A percentile compares a stretch with the other conserved stretches of the same genome.
These are phyloP conservation scores for Andrena dorsata DNA, from an alignment of 2,888 invertebrate species.

Conservation along the genomic window DNA sequence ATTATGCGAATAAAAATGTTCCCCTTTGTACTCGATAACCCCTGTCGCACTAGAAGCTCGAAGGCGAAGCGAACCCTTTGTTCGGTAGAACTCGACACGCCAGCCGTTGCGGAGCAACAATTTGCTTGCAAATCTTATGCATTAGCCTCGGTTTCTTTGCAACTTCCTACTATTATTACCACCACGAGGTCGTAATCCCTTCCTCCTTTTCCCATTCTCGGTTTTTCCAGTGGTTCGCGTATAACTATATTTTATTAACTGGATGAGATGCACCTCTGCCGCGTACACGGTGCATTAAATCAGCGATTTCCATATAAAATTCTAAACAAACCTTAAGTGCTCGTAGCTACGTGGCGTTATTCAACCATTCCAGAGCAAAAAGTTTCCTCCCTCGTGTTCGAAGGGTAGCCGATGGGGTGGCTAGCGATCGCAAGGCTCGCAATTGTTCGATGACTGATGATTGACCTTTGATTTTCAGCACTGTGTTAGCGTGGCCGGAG, in stretches of 20 bases:
- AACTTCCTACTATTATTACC: constrained; percentile 21
- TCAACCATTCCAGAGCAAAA: too few species aligned
- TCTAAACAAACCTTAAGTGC: not conserved
- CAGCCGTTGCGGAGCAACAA: constrained; percentile 13
- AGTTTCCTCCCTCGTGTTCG: too few species aligned
- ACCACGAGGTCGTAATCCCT: constrained; percentile 29
- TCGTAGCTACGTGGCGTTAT: too few species aligned
- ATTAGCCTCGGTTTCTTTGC: constrained; percentile 34
- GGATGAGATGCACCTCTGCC: not conserved
- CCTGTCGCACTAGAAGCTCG: not conserved
- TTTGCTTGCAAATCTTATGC: constrained; percentile 57
- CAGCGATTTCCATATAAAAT: not conserved
- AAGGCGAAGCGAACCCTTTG: not conserved
- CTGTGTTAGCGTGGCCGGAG: constrained; percentile 85
- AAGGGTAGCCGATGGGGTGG: too few species aligned
- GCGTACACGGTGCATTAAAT: not conserved
- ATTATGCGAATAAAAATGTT: not conserved
- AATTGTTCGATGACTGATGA: not conserved
- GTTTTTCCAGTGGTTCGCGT: constrained; percentile 2
- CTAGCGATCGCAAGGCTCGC: too few species aligned
- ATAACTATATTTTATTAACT: constrained; percentile 8
- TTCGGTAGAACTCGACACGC: constrained; percentile 29
- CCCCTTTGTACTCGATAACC: constrained; percentile 1
- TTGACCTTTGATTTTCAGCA: constrained; percentile 76
- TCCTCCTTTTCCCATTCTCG: constrained; percentile 7